Evolutionary conservation across 1,140 invertebrate genomes (phyloP).

Genomic region (Drosophila neocordata): DNA sequence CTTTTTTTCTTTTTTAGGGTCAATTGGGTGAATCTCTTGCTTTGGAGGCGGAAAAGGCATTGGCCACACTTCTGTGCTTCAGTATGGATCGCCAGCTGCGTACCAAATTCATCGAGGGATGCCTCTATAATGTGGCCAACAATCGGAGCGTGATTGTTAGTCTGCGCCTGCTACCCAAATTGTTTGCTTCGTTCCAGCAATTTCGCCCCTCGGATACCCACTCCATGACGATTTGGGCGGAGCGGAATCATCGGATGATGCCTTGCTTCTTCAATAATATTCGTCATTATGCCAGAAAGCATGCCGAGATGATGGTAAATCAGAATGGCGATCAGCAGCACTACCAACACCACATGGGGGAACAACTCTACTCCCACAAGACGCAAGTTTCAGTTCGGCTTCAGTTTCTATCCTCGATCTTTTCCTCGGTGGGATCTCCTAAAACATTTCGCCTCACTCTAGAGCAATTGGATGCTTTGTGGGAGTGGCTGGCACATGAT

Average conservation of each 20-base stretch:
- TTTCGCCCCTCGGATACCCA: conserved; percentile 92
- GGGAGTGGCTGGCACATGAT: conserved; percentile 94
- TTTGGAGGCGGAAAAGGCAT: conserved; percentile 94
- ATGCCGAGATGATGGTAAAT: conserved; percentile 58
- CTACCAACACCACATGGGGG: conserved; percentile 35
- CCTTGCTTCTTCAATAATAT: conserved; percentile 94
- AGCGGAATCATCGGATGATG: conserved; percentile 95
- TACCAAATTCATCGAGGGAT: conserved; percentile 97
- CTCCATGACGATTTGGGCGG: conserved; percentile 93
- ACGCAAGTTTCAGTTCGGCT: conserved; percentile 95
- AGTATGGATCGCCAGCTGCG: conserved; percentile 93
- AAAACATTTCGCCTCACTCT: conserved; percentile 93
- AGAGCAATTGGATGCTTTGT: conserved; percentile 94
- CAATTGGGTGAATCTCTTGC: conserved; percentile 94
- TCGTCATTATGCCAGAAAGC: conserved; percentile 85
- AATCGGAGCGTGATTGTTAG: conserved; percentile 95
- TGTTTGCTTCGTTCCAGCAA: conserved; percentile 96
- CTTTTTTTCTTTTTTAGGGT: conserved; percentile 83
- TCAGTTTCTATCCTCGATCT: conserved; percentile 95
- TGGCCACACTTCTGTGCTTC: conserved; percentile 94
- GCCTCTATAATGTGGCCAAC: conserved; percentile 93
- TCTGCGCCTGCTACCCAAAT: conserved; percentile 92
- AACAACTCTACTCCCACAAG: conserved; percentile 91
- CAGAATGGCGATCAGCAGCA: conserved; percentile 69
- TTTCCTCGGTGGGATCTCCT: conserved; percentile 94